Base-by-base conservation (phyloP, 1,140 invertebrate genomes). In the Helicorthomorpha holstii region DNA sequence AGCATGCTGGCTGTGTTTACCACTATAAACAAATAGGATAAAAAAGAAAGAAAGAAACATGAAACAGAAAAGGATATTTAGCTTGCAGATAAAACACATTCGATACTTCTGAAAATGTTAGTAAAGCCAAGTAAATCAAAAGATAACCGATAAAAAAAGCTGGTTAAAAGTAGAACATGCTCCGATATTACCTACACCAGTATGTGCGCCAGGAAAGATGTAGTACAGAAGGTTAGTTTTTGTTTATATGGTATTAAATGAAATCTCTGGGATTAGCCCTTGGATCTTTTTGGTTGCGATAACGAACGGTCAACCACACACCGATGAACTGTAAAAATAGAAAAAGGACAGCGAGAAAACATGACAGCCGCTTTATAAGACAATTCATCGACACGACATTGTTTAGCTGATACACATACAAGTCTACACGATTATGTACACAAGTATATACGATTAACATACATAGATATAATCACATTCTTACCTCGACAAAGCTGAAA, bases 401-500 rank as follows among this genome's bases (percentile, higher is more conserved):
- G n/a, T n/a, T n/a, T n/a, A n/a, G n/a, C n/a, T n/a, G n/a, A n/a
- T n/a, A n/a, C n/a, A n/a, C n/a, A n/a, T n/a, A n/a, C n/a, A n/a
- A n/a, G n/a, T n/a, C n/a, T n/a, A n/a, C n/a, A n/a, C n/a, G n/a
- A n/a, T n/a, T n/a, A n/a, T n/a, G n/a, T n/a, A n/a, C n/a, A n/a
- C n/a, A n/a, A n/a, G n/a, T n/a, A n/a, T n/a, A n/a, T n/a, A n/a
- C n/a, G n/a, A n/a, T n/a, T n/a, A n/a, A n/a, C n/a, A n/a, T n/a
- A n/a, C n/a, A n/a, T n/a, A n/a, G n/a, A n/a, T n/a, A n/a, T n/a
- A n/a, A n/a, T n/a, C n/a, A n/a, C n/a, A n/a, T n/a, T n/a, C 62
- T 72, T 76, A 95, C 92, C 86, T 97, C 91, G 48, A 90, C 93
- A 65, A 96, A 95, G 63, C 90, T 94, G 71, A 96, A 96, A 69